Base-by-base conservation (phyloP, 2,888 invertebrate species). In the Automeris io region DNA sequence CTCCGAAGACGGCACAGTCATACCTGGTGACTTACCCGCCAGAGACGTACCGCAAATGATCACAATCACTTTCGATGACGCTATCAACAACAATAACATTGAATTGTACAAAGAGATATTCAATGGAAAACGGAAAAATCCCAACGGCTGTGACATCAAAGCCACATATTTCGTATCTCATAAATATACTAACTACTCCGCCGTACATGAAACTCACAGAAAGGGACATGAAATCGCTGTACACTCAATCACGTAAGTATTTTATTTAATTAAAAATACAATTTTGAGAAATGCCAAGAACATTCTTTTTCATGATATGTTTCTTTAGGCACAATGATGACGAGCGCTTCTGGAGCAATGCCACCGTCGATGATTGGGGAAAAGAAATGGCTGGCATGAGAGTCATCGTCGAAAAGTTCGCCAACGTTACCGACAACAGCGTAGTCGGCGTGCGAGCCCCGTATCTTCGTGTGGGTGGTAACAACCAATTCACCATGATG, bases 401-500 rank as follows among this genome's bases (percentile, higher is more conserved):
- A 55, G 93, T 95, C 50, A 95, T 96, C 64, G 91, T 92, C 43
- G 96, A 96, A 75, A 96, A 96, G 68, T 96, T 90, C 81, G 92
- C 96, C 42, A 96, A 96, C 77, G 89, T 96, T 49, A 93, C 95
- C 1, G 96, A 96, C 70, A 95, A 95, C 82, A 95, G 95, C 51
- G 95, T 97, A 11, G 95, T 96, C 2, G 96, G 96, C 29, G 94
- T 96, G 3, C 91, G 96, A 40, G 95, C 96, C 3, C 96, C 96
- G 0, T 97, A 96, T 70, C 86, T 96, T 41, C 90, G 96, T 37
- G 95, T 97, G 4, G 97, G 97, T 44, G 97, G 97, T 34, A 96
- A 97, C 88, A 95, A 95, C 74, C 97, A 97, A 81, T 98, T 97
- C 85, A 95, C 95, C 58, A 97, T 98, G 96, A 96, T 98, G 97